Evolutionary conservation across 2,888 invertebrate species (phyloP), one percentile per base, ranked within the genome.

Genomic region (Rotaria socialis): DNA sequence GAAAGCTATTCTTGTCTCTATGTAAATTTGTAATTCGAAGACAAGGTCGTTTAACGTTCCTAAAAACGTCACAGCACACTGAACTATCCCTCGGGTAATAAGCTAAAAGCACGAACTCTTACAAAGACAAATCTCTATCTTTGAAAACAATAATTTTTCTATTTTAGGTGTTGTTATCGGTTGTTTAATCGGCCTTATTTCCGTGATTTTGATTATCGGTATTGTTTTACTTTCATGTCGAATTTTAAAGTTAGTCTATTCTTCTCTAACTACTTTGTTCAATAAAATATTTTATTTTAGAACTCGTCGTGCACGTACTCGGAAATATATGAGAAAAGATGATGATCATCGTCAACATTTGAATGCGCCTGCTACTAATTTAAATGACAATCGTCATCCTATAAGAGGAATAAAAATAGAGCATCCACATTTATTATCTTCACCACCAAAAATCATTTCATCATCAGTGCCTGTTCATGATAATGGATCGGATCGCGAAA

Each of bases 321-420:
- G 47, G 4, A 80, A 80, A 80, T 80, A 80, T 80, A n/a, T 80
- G n/a, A 43, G 47, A 24, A n/a, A 6, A n/a, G 80, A 80, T 47
- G 47, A 80, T n/a, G 47, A 47, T 80, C 80, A 80, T 80, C 80
- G n/a, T n/a, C 80, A 80, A 80, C 80, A 80, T 43, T 80, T 80
- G 5, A 80, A 47, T 47, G 24, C 47, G 24, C n/a, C 67, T 27
- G 2, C 27, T 27, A 3, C 80, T 5, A 19, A 11, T 35, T 35
- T 35, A 10, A 1, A 24, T 24, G 24, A 80, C 19, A 3, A 24
- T 80, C 43, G 47, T 47, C 1, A 6, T 74, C 80, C 43, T 19
- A 10, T 0, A 6, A 80, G n/a, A 47, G 4, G n/a, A 10, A 43
- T 80, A n/a, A 47, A 80, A 24, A 80, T 80, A n/a, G 80, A 80